phyloP scores from a whole-genome alignment of 2,888 invertebrate genomes.

The Theristus sp. region DNA sequence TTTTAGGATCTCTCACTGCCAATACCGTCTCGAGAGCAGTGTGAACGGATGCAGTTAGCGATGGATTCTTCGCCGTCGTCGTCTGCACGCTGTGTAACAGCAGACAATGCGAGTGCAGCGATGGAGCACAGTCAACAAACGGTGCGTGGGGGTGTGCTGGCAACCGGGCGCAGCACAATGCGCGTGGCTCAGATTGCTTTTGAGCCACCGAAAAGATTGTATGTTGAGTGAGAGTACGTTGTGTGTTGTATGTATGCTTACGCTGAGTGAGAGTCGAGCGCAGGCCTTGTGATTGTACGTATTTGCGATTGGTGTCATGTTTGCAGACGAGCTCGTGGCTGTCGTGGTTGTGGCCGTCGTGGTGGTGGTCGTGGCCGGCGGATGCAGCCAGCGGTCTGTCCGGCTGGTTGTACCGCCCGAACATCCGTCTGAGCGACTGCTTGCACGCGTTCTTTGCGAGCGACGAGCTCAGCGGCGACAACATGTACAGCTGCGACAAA shows the following conservation, averaged over 20 bases:
- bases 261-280: too few relatives aligned
- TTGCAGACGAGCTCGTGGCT: not conserved
- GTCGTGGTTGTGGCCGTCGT: not conserved
- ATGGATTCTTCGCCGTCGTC: too few relatives aligned
- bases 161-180: too few relatives aligned
- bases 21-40: constrained; percentile 52
- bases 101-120: too few relatives aligned
- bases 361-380: not conserved
- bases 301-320: not conserved
- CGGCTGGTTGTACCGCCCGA: not conserved
- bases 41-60: constrained; percentile 16
- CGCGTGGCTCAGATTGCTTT: too few relatives aligned
- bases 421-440: constrained; percentile 51
- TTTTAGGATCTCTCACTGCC: constrained; percentile 81
- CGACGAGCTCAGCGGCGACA: constrained; percentile 91
- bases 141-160: too few relatives aligned
- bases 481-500: constrained; percentile 73
- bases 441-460: constrained; percentile 92
- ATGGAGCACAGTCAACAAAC: too few relatives aligned
- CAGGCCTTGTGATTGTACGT: not conserved
- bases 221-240: too few relatives aligned
- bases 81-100: too few relatives aligned
- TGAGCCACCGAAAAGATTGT: too few relatives aligned
- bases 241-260: too few relatives aligned
- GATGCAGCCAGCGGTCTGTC: not conserved